phyloP scores from a whole-genome alignment of 2,113 vertebrate species.

The Antigone vipio region DNA sequence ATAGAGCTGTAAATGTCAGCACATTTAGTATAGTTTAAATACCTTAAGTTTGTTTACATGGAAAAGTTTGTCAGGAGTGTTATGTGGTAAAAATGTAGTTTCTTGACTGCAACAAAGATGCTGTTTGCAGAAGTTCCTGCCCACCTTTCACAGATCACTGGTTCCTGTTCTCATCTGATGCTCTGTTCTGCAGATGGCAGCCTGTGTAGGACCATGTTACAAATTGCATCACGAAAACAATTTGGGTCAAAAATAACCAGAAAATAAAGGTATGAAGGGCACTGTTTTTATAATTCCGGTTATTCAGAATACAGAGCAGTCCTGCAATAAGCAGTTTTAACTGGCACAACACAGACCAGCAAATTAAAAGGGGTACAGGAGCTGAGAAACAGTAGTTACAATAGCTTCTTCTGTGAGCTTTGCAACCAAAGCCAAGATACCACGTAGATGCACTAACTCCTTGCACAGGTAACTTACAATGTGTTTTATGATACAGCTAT shows the following conservation, averaged over 20 bases:
- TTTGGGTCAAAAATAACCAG: background rate
- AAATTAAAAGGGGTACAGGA: background rate
- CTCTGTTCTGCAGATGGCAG: background rate
- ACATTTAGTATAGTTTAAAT: conserved; percentile 14
- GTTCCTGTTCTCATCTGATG: background rate
- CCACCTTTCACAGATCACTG: background rate
- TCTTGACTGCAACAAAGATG: background rate
- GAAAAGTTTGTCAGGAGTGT: background rate
- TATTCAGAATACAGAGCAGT: background rate
- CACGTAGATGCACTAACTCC: background rate
- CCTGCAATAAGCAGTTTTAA: background rate
- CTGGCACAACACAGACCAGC: background rate
- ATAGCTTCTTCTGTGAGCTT: background rate
- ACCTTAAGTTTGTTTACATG: background rate
- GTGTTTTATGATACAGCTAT: background rate
- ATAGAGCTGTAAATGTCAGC: conserved; percentile 23
- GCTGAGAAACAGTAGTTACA: background rate
- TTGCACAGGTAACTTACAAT: background rate
- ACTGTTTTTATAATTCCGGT: background rate
- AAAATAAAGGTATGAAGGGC: background rate
- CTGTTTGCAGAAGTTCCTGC: background rate
- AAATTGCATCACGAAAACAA: background rate
- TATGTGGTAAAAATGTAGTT: background rate
- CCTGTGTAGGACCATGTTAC: background rate
- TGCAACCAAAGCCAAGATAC: background rate